Conservation (phyloP, 2,113 vertebrate genomes). For the Indri indri region DNA sequence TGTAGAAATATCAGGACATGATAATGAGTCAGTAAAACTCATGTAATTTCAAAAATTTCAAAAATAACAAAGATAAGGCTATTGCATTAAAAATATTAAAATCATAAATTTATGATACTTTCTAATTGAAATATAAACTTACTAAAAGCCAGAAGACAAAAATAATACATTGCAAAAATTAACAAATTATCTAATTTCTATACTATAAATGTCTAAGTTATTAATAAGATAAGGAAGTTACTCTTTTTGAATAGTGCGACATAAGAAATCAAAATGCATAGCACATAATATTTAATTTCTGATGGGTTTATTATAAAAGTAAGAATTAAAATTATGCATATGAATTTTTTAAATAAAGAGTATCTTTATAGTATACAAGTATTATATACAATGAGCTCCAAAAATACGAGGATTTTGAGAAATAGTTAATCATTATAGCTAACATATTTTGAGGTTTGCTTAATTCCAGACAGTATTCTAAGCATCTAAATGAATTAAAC, state of each 20-base stretch:
- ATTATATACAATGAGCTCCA: neutral
- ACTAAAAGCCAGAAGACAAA: neutral
- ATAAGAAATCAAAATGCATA: neutral
- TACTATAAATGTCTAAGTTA: neutral
- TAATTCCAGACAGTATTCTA: neutral
- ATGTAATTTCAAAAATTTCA: neutral
- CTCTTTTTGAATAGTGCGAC: neutral
- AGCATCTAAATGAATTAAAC: neutral
- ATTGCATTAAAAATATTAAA: neutral
- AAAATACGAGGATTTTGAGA: neutral
- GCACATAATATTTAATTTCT: neutral
- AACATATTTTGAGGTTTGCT: neutral
- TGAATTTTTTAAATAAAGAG: neutral
- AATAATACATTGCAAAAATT: neutral
- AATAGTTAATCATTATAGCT: neutral
- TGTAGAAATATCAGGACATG: neutral
- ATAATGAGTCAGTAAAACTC: neutral
- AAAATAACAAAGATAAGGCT: neutral
- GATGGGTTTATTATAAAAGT: neutral
- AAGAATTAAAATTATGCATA: neutral
- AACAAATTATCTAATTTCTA: constrained; percentile 1
- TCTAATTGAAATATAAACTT: neutral
- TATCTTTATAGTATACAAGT: neutral
- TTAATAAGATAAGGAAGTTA: neutral
- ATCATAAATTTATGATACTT: neutral